A percentile compares a stretch with the other conserved stretches of the same genome.
Conservation (phyloP, 2,888 invertebrate species). For the Aspidapion aeneum region DNA sequence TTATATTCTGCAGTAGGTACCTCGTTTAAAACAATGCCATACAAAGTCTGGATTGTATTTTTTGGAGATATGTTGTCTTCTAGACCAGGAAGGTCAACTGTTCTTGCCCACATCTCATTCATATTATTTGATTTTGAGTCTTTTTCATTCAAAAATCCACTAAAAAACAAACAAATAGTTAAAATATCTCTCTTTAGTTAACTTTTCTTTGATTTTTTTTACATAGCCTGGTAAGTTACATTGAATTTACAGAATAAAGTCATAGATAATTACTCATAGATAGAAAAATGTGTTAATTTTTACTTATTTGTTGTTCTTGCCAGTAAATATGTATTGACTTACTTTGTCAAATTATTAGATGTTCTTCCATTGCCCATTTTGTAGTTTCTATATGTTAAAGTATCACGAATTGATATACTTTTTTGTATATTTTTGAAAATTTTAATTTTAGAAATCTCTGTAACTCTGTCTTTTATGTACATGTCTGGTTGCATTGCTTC, state of each 20-base stretch:
- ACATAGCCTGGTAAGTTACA: too few relatives aligned
- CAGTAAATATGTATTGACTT: too few relatives aligned
- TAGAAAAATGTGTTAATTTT: too few relatives aligned
- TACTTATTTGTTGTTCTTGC: too few relatives aligned
- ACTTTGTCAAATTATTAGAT: conserved; percentile 27
- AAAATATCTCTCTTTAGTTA: not conserved
- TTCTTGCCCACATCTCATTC: conserved; percentile 68
- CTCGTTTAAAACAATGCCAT: conserved; percentile 70
- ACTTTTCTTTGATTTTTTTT: too few relatives aligned
- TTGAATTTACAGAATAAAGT: too few relatives aligned
- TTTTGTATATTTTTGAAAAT: conserved; percentile 32
- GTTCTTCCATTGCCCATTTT: conserved; percentile 28
- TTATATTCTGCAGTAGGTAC: too few relatives aligned
- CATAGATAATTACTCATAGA: too few relatives aligned
- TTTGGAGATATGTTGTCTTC: conserved; percentile 79
- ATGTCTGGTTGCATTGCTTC: conserved; percentile 29
- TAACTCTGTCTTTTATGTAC: conserved; percentile 29
- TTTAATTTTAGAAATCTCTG: conserved; percentile 18
- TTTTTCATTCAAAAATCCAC: conserved; percentile 27
- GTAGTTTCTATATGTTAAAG: conserved; percentile 29
- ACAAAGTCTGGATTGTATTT: conserved; percentile 67
- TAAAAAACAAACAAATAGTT: conserved; percentile 21
- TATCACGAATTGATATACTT: conserved; percentile 25
- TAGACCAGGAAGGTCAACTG: conserved; percentile 74
- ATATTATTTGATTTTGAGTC: conserved; percentile 32